phyloP scores from a whole-genome alignment of 2,113 vertebrate species.

The Puma concolor region DNA sequence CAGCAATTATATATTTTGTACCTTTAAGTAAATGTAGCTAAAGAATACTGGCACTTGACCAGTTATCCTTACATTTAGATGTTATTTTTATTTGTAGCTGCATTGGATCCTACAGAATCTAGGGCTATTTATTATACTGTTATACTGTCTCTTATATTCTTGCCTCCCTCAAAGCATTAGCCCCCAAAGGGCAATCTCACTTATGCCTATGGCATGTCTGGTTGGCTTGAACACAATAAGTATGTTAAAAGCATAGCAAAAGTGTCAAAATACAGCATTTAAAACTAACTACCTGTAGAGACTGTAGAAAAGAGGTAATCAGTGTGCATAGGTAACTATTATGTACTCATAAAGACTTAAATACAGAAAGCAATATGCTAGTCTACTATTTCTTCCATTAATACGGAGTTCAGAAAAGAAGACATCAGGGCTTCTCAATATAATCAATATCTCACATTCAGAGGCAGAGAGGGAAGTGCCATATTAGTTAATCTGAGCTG shows the following conservation, averaged over 20 bases:
- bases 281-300: neutral
- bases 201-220: neutral
- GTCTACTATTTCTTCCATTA: neutral
- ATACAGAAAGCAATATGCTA: neutral
- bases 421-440: neutral
- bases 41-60: neutral
- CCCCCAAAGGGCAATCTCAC: neutral
- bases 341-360: constrained; percentile 31
- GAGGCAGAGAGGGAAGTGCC: neutral
- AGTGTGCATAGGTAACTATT: neutral
- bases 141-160: neutral
- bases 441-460: neutral
- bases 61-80: neutral
- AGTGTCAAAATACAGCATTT: constrained; percentile 10
- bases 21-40: neutral
- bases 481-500: constrained; percentile 41
- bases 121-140: neutral
- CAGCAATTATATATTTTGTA: neutral
- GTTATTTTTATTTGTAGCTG: neutral
- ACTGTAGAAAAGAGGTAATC: neutral
- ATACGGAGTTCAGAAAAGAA: neutral
- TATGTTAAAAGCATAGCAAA: neutral
- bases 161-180: neutral
- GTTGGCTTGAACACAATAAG: neutral
- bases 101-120: neutral